Evolutionary conservation across 2,888 invertebrate genomes (phyloP), one percentile per base, ranked within the genome.

Genomic region (Autographa pulchrina): DNA sequence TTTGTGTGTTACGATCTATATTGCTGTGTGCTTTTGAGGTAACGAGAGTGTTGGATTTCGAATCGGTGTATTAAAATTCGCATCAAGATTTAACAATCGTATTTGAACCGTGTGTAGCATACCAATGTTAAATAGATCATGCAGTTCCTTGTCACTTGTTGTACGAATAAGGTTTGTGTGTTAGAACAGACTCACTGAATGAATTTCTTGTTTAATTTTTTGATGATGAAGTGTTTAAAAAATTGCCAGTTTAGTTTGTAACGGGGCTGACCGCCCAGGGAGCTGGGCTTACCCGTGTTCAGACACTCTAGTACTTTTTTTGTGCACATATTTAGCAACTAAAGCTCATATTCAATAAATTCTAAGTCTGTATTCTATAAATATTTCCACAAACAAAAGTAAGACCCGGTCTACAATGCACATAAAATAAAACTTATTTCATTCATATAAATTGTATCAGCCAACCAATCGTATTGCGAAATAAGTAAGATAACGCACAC

Each of bases 131-230:
- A 73, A 71, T 69, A 48, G 70, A 73, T 76, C 67, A 72, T 72
- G 68, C 65, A 68, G 62, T 72, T 81, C 65, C 75, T 78, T 68
- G 69, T 74, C 64, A 77, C 60, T 54, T 76, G 61, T 60, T 65
- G 48, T 38, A 62, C 20, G n/a, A 83, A 75, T 80, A 69, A 72
- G 80, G 80, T 80, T 78, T 75, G 54, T 83, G 60, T 78, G 80
- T 35, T 69, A 64, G 8, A 62, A 60, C 61, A 65, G 56, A 38
- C n/a, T 20, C 48, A 41, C 32, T 71, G 48, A 65, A 63, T 72
- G 14, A 54, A 9, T 67, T 6, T 48, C 18, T 32, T 41, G 20
- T 56, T 25, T 1, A 14, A 41, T 14, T 35, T 61, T 61, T 62
- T 31, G 13, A 62, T 61, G 35, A 61, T 38, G 54, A 20, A 38